Percentiles rank a stretch among this genome's conserved stretches.
Conservation (phyloP, 2,797 vertebrate genomes). For the Aplochiton taeniatus region DNA sequence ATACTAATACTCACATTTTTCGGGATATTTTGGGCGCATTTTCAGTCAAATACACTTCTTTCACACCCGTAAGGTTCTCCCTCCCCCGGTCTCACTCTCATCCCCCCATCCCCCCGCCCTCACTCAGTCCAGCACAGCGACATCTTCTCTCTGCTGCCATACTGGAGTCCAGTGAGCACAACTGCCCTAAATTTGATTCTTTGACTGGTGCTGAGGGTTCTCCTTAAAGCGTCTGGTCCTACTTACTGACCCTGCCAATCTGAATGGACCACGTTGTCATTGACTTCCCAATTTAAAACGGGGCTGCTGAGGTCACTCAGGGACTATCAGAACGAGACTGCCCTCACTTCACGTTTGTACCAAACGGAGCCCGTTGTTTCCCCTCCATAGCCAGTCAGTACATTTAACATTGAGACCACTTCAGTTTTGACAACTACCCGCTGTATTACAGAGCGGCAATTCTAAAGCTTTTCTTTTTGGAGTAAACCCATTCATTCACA, state of each 20-base stretch:
- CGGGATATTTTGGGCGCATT: too few species aligned
- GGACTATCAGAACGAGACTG: slow-evolving; percentile 41
- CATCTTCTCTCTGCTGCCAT: slow-evolving; percentile 51
- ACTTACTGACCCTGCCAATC: neutral
- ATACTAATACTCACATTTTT: neutral
- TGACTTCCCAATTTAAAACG: slow-evolving; percentile 31
- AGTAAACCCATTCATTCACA: too few species aligned
- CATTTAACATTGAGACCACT: too few species aligned
- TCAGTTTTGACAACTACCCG: too few species aligned
- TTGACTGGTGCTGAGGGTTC: slow-evolving; percentile 9
- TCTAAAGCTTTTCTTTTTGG: too few species aligned
- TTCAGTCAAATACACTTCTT: too few species aligned
- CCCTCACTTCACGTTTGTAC: neutral
- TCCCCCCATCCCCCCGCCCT: slow-evolving; percentile 26
- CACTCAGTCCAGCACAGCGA: slow-evolving; percentile 38
- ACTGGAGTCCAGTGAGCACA: slow-evolving; percentile 77
- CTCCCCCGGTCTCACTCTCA: slow-evolving; percentile 46
- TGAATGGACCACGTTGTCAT: slow-evolving; percentile 1
- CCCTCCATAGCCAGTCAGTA: too few species aligned
- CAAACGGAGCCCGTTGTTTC: too few species aligned
- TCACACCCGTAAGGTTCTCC: slow-evolving; percentile 50
- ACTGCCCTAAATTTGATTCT: slow-evolving; percentile 79
- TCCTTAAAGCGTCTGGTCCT: neutral
- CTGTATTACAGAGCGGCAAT: too few species aligned
- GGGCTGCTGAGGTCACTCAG: slow-evolving; percentile 64